Evolutionary conservation across 2,888 invertebrate genomes (phyloP).

Genomic region (Apotomis capreana): DNA sequence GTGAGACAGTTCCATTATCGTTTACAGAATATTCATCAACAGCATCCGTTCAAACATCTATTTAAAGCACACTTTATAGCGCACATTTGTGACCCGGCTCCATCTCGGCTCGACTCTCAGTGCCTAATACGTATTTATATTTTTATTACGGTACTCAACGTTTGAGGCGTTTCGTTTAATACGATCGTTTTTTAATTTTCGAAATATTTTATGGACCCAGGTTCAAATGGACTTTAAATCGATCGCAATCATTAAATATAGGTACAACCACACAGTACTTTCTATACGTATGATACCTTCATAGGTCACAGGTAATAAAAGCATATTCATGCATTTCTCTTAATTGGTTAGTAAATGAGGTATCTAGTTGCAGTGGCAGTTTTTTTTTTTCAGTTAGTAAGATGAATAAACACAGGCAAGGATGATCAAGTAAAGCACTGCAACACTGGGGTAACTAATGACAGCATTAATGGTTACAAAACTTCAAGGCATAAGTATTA

Average conservation of each 20-base stretch:
- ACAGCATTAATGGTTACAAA: constrained; percentile 79
- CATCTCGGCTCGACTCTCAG: constrained; percentile 43
- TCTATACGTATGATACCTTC: constrained; percentile 14
- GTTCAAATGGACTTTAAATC: constrained; percentile 53
- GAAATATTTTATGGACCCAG: constrained; percentile 50
- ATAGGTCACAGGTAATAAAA: constrained; percentile 47
- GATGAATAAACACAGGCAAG: constrained; percentile 84
- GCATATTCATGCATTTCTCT: constrained; percentile 75
- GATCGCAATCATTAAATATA: constrained; percentile 22
- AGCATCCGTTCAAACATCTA: constrained; percentile 55
- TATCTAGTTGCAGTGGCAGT: constrained; percentile 73
- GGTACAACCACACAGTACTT: constrained; percentile 32
- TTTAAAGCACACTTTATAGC: constrained; percentile 54
- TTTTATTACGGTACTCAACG: constrained; percentile 37
- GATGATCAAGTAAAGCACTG: constrained; percentile 84
- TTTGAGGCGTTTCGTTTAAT: constrained; percentile 21
- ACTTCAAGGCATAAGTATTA: constrained; percentile 79
- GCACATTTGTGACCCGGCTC: constrained; percentile 49
- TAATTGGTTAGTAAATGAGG: constrained; percentile 72
- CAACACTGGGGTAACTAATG: constrained; percentile 80
- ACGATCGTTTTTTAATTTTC: constrained; percentile 32
- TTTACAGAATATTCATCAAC: constrained; percentile 53
- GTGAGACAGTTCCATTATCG: constrained; percentile 44
- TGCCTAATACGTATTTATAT: constrained; percentile 41
- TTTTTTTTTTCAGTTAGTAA: constrained; percentile 74